These are phyloP conservation scores for Epistrophella euchroma DNA, from an alignment of 2,888 invertebrate species.

Conservation along the genomic window DNA sequence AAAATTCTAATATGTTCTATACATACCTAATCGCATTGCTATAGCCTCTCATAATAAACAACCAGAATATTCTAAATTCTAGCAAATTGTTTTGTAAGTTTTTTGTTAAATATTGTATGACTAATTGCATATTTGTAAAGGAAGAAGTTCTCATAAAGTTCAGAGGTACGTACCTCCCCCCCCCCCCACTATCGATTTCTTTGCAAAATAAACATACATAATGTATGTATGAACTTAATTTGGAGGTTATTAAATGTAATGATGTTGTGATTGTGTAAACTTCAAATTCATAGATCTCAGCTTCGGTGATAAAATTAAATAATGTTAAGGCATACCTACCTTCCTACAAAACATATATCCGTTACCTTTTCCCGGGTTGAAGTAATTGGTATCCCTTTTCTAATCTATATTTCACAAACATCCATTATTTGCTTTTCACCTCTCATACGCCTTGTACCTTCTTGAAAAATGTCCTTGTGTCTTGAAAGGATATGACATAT, in stretches of 20 bases:
- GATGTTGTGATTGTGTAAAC: not conserved
- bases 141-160: not conserved
- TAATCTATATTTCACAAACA: not conserved
- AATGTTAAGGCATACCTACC: not conserved
- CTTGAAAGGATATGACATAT: not conserved
- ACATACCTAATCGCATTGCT: too few species aligned
- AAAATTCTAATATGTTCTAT: too few species aligned
- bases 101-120: too few species aligned
- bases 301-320: constrained; percentile 3
- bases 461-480: not conserved
- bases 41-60: too few species aligned
- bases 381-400: constrained; percentile 15
- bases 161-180: not conserved
- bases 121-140: not conserved
- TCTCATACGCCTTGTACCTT: not conserved
- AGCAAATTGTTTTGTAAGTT: too few species aligned
- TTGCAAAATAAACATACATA: not conserved
- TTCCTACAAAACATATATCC: not conserved
- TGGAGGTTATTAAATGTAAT: not conserved
- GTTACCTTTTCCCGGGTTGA: not conserved
- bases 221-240: not conserved
- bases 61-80: too few species aligned
- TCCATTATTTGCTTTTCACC: constrained; percentile 16
- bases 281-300: not conserved
- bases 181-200: not conserved